Conservation (phyloP, 2,888 invertebrate species). For the Limnephilus rhombicus region DNA sequence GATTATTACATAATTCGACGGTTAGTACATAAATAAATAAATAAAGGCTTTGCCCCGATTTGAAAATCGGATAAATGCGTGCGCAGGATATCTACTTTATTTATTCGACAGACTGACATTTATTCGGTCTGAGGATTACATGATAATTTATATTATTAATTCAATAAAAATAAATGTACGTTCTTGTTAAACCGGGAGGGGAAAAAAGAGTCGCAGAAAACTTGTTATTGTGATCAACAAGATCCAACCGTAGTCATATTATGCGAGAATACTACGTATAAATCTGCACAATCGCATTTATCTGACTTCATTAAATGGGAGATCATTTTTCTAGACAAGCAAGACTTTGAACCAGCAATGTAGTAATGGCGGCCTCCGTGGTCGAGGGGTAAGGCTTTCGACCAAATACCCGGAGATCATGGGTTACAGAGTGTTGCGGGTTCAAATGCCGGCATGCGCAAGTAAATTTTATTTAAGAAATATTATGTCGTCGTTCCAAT, state of each 20-base stretch:
- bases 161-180: conserved; percentile 65
- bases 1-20: not conserved
- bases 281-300: not conserved
- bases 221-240: not conserved
- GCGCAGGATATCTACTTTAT: conserved; percentile 37
- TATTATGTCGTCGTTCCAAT: too few relatives aligned
- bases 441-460: too few relatives aligned
- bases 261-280: not conserved
- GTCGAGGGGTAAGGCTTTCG: too few relatives aligned
- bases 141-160: conserved; percentile 66
- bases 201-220: not conserved
- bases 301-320: too few relatives aligned
- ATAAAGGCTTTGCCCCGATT: not conserved
- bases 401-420: too few relatives aligned
- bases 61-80: not conserved
- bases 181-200: conserved; percentile 58
- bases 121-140: conserved; percentile 64
- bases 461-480: too few relatives aligned
- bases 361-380: too few relatives aligned
- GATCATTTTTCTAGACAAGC: too few relatives aligned
- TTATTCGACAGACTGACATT: conserved; percentile 63
- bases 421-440: too few relatives aligned
- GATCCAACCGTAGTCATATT: not conserved
- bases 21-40: not conserved
- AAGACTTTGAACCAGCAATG: too few relatives aligned